Evolutionary conservation across 2,797 vertebrate genomes (phyloP), one percentile per base, ranked within the genome.

Genomic region (Tenualosa ilisha): DNA sequence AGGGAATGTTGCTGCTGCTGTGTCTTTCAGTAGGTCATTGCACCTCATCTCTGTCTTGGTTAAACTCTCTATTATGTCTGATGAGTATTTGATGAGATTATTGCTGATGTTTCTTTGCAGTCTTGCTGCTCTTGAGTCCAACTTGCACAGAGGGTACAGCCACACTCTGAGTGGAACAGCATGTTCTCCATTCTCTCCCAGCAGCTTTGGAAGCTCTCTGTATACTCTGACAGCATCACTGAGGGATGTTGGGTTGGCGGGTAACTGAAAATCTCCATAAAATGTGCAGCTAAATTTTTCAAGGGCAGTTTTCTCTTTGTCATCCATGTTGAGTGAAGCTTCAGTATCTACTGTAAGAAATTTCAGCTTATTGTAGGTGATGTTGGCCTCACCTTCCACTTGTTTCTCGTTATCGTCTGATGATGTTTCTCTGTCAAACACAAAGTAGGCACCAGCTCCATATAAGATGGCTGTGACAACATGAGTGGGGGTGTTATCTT

Each of bases 131-230:
- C 17, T 84, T 63, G 82, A 89, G 81, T 86, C 6, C 59, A 91
- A 81, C 51, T 86, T 87, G 6, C 12, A 37, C 1, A 89, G 83
- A 20, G 90, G 90, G 26, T 88, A 89, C 13, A 91, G 72, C 88
- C 89, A 90, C n/a, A 88, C 88, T 24, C 5, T 82, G 0, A 91
- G 1, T 12, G 89, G 86, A 46, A 89, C 89, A 15, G 87, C 88
- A 0, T 75, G 61, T 20, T 89, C 86, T 31, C 81, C 88, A 26
- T 87, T 37, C 0, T 72, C 37, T 24, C 87, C 90, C 17, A 90
- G 75, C 68, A 88, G 20, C 8, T 56, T 84, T 0, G 90, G 88
- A 6, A 90, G 7, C 89, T 9, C 0, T 31, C 31, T 31, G 31
- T 31, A 31, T 0, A 31, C 31, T 31, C 31, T 31, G 0, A 31